These are phyloP conservation scores for Poecile montanus DNA, from an alignment of 2,797 vertebrate species.

Conservation along the genomic window DNA sequence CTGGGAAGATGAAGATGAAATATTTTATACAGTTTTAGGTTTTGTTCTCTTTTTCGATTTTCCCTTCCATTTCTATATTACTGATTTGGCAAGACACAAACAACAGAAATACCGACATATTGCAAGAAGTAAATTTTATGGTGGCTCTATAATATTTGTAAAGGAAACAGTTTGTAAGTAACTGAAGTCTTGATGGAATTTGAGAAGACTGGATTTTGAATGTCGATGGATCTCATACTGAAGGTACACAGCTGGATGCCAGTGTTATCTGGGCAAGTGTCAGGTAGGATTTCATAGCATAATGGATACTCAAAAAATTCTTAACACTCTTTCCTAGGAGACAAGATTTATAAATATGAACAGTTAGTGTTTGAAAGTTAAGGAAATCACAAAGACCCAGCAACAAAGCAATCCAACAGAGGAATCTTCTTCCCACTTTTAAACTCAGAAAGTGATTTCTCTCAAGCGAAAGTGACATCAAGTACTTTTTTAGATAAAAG, in stretches of 20 bases:
- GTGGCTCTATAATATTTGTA: neutral
- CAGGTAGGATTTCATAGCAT: constrained; percentile 2
- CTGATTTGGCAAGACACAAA: neutral
- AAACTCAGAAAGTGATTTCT: constrained; percentile 42
- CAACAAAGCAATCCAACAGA: constrained; percentile 51
- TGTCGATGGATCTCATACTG: neutral
- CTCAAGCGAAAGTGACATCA: constrained; percentile 47
- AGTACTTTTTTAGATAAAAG: constrained; percentile 56
- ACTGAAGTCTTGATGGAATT: neutral
- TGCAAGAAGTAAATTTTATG: neutral
- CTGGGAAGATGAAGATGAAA: neutral
- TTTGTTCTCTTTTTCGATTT: neutral
- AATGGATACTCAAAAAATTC: constrained; percentile 4
- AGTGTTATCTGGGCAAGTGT: neutral
- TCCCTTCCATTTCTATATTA: neutral
- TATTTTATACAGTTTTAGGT: neutral
- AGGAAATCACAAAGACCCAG: constrained; percentile 49
- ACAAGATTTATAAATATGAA: constrained; percentile 47
- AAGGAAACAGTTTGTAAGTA: neutral
- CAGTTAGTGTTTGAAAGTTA: constrained; percentile 31
- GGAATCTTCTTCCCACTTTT: constrained; percentile 38
- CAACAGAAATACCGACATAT: neutral
- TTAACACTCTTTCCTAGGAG: neutral
- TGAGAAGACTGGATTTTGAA: neutral
- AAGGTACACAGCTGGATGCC: neutral